Percentiles rank a stretch among this genome's conserved stretches.
phyloP scores from a whole-genome alignment of 1,140 invertebrate species.

The Andricus grossulariae region DNA sequence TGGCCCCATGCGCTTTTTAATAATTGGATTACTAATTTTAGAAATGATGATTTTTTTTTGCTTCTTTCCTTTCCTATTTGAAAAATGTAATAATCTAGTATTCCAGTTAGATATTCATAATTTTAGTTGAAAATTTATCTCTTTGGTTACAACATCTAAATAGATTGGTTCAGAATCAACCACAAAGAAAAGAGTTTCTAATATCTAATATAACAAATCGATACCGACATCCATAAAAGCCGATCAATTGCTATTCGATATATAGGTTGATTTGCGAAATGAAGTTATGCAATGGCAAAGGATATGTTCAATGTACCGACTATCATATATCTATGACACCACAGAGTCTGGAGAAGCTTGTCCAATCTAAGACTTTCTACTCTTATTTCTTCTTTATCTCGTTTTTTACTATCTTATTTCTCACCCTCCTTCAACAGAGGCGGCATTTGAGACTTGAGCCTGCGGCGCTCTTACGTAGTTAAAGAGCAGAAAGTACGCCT shows the following conservation, averaged over 20 bases:
- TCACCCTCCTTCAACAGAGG: not conserved
- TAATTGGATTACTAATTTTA: no score
- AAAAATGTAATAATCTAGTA: no score
- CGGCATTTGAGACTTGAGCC: not conserved
- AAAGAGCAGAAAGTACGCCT: not conserved
- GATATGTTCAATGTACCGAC: conserved; percentile 5
- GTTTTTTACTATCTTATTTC: not conserved
- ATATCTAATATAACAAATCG: not conserved
- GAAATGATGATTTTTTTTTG: no score
- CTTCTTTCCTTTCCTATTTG: no score
- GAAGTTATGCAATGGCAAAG: not conserved
- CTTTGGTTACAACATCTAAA: no score
- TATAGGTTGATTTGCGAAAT: conserved; percentile 4
- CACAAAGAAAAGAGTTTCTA: not conserved
- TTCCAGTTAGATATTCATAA: no score
- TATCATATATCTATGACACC: conserved; percentile 1
- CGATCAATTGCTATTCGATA: conserved; percentile 6
- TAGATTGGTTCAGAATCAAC: no score
- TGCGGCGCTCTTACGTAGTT: not conserved
- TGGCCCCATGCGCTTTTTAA: no score
- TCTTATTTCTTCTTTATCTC: not conserved
- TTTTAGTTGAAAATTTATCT: no score
- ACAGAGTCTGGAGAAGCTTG: conserved; percentile 1
- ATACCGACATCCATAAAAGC: not conserved
- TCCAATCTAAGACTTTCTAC: not conserved